Evolutionary conservation across 2,888 invertebrate species (phyloP).

Genomic region (Diarsia mendica): DNA sequence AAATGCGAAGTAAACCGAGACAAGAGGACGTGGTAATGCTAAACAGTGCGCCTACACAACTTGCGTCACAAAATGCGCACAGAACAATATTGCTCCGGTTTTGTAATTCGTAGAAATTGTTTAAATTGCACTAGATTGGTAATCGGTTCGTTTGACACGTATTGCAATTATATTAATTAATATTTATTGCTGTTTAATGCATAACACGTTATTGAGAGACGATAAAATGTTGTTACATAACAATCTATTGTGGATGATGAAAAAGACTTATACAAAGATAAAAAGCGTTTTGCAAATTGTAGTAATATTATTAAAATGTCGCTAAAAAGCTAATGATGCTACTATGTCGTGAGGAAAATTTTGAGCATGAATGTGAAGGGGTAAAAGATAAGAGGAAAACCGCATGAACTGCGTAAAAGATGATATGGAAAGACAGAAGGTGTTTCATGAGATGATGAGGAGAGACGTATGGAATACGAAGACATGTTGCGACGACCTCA

Average conservation of each 20-base stretch:
- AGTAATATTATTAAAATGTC: no score
- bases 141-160: conserved; percentile 46
- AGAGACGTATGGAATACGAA: no score
- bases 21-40: background rate
- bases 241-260: conserved; percentile 9
- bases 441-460: no score
- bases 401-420: no score
- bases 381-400: no score
- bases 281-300: background rate
- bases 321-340: no score
- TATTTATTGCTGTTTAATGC: conserved; percentile 40
- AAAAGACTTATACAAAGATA: background rate
- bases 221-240: conserved; percentile 44
- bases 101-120: conserved; percentile 57
- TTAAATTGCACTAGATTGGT: conserved; percentile 47
- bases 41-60: background rate
- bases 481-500: no score
- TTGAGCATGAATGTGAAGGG: no score
- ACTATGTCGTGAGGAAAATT: no score
- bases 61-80: conserved; percentile 51
- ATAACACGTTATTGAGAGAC: conserved; percentile 33
- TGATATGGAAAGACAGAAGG: no score
- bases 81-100: conserved; percentile 39
- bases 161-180: conserved; percentile 53
- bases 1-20: no score